Percentiles rank a stretch among this genome's conserved stretches.
These are phyloP conservation scores for Sebastes itinus DNA, from an alignment of 2,797 vertebrate species.

Conservation along the genomic window DNA sequence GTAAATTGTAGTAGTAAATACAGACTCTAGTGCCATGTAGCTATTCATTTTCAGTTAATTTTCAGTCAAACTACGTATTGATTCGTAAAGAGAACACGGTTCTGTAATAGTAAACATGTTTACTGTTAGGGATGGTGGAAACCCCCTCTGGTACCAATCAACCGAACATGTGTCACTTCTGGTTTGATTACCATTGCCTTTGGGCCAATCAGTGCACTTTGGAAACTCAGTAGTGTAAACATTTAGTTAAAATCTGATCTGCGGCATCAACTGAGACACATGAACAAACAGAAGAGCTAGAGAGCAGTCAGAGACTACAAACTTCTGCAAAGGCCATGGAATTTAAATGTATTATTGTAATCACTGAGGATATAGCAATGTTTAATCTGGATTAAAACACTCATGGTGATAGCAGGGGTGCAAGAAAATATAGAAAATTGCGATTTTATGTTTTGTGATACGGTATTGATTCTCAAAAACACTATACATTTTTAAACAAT, in stretches of 20 bases:
- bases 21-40: neutral
- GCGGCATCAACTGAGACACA: neutral
- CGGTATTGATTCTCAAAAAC: no score
- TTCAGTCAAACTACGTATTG: neutral
- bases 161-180: neutral
- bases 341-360: neutral
- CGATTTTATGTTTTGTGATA: no score
- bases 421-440: neutral
- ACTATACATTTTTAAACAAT: no score
- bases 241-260: neutral
- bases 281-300: neutral
- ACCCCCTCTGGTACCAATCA: neutral
- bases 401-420: neutral
- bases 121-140: neutral
- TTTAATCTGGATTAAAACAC: neutral
- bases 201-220: neutral
- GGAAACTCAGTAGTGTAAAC: neutral
- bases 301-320: neutral
- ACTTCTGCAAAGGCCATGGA: neutral
- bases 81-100: neutral
- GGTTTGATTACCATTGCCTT: neutral
- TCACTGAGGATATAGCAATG: neutral
- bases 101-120: neutral
- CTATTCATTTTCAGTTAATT: neutral
- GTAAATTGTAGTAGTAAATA: neutral